Base-by-base conservation (phyloP, 23 tunicate genomes). In the Trididemnum clinides region DNA sequence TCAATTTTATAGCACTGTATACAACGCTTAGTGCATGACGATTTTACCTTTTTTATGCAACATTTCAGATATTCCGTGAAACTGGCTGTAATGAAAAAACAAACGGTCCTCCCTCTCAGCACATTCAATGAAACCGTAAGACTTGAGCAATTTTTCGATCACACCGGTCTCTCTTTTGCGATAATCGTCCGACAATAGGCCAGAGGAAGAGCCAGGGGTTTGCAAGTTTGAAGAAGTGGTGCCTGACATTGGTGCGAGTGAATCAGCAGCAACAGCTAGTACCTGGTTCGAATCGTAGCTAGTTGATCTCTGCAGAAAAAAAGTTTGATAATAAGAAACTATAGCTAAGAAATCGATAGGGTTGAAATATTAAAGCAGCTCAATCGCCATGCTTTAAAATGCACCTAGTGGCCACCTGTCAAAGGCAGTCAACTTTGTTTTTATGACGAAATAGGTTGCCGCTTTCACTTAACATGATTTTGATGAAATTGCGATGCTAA, bases 61-160 rank as follows among this genome's bases (percentile, higher is more conserved):
- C 51, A 75, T 64, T 0, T 78, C 85, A 19, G 98, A 90, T 94
- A 89, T 95, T 18, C 98, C 98, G 51, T 94, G 98, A 73, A 79
- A 97, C 77, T 97, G 99, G 62, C 95, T 88, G 85, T 92, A 97
- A 85, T 97, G 99, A 64, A 97, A 97, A 50, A 97, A 97, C 72
- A 97, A 50, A 10, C 99, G 89, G 1, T 97, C 99, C 69, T 95
- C 95, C 54, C 97, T 54, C 50, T 97, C 99, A n/a, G 97, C 93
- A 38, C 93, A 95, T 65, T 89, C 83, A n/a, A 97, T 97, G 77
- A 97, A 97, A 4, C 99, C 99, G 51, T 97, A 97, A 0, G 99
- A 97, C 27, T 85, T 76, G 21, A 97, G 90, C 33, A 97, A 59
- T 34, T 97, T 97, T 70, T 97, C 99, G 31, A 97, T 78, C 6